Base-by-base conservation (phyloP, 2,113 vertebrate genomes). In the Notiomystis cincta region DNA sequence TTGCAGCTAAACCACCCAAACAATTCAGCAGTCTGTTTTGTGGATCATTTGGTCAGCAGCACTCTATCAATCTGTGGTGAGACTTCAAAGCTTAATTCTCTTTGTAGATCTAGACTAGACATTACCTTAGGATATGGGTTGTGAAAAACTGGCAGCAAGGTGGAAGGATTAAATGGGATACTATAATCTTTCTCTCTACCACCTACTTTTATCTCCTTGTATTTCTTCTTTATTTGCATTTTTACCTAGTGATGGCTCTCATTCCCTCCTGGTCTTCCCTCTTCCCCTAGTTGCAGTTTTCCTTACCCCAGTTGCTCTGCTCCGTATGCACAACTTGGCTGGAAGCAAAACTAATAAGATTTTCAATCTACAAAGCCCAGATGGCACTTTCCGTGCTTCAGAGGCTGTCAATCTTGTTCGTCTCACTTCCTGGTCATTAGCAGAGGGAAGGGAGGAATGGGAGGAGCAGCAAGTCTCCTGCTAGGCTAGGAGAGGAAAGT, bases 331-430 rank as follows among this genome's bases (percentile, higher is more conserved):
- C 56, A 90, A 73, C 54, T 86, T 96, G 90, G 67, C 67, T 94
- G 82, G 75, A 88, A 90, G 92, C 60, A 95, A 94, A 80, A 80
- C 92, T 94, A 96, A 94, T 93, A 95, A 90, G 95, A 92, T 97
- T 97, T 97, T 96, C 95, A 95, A 90, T 93, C 93, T 96, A 85
- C 67, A 97, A 94, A 96, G 93, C 67, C 88, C 95, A 96, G 92
- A 94, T 90, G 92, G 85, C 44, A 81, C 58, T 81, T 82, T 92
- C 75, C 0, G 9, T 96, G 93, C 95, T 94, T 96, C 92, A 94
- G 93, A 94, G 93, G 84, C 85, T 81, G 94, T 93, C 93, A 94
- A 37, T 95, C 95, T 96, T 96, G 87, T 95, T 96, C 6, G 60
- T 96, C 90, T 96, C 95, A 95, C 90, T 96, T 94, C 67, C 90